Base-by-base conservation (phyloP, 92 coral and sea anemone species). In the Zoanthus sociatus region DNA sequence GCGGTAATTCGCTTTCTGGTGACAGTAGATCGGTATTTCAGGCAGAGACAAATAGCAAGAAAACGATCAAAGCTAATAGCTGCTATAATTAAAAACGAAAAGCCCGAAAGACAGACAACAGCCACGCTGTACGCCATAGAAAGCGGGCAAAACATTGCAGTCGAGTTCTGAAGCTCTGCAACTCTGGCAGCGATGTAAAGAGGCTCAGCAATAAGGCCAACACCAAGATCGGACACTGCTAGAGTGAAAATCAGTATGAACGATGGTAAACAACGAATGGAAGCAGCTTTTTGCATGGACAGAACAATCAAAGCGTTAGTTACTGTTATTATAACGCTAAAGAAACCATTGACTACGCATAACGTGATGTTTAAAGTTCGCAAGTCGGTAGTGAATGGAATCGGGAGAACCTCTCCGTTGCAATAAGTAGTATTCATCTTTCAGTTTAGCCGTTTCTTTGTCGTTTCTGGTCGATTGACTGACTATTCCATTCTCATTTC, bases 41-140 rank as follows among this genome's bases (percentile, higher is more conserved):
- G 63, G 7, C 84, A 60, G 15, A 79, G 56, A 12, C 84, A 79
- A 46, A 79, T 79, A 13, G 84, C 84, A 4, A 79, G 54, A 44
- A 79, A 63, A 30, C 82, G 82, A 77, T 77, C 82, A 53, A 77
- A 20, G 53, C 82, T 77, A 66, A 77, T 77, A 3, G 82, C 82
- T n/a, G 82, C 53, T 63, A 77, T 54, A 20, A 77, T 55, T 54
- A 77, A 33, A 54, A 77, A 77, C 47, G 82, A 77, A 45, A 77
- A 10, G 21, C 82, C 82, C 7, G 82, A 77, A 26, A 77, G 63
- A 6, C 82, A 77, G 20, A 77, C 82, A 12, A 77, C 82, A 30
- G 82, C 66, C 26, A 30, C 48, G 4, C 48, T 55, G 18, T 77
- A 77, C 14, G 82, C 82, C 11, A 77, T 31, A 15, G 82, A 77